Conservation (phyloP, 2,888 invertebrate genomes). For the Eulithis testata region DNA sequence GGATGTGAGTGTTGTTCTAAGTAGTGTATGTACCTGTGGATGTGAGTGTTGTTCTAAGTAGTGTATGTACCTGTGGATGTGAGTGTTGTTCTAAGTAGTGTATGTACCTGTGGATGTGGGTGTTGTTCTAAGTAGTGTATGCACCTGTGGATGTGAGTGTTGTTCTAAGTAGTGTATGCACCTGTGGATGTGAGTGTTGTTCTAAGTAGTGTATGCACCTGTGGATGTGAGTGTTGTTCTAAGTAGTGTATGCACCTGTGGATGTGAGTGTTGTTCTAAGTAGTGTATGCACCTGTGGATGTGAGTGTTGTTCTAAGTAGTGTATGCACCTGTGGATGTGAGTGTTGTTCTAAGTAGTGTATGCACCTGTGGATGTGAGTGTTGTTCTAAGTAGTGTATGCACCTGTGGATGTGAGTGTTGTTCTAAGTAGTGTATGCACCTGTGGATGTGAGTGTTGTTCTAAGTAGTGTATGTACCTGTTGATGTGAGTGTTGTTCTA, state of each 20-base stretch:
- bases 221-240: slow-evolving; percentile 95
- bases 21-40: slow-evolving; percentile 91
- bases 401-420: slow-evolving; percentile 93
- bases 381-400: slow-evolving; percentile 96
- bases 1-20: slow-evolving; percentile 96
- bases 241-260: slow-evolving; percentile 92
- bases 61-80: slow-evolving; percentile 91
- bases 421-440: slow-evolving; percentile 93
- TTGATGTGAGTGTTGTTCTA: too few species aligned
- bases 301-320: slow-evolving; percentile 96
- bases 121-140: slow-evolving; percentile 97
- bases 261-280: slow-evolving; percentile 96
- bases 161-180: slow-evolving; percentile 94
- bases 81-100: slow-evolving; percentile 97
- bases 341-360: slow-evolving; percentile 96
- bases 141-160: slow-evolving; percentile 92
- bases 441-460: slow-evolving; percentile 95
- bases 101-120: slow-evolving; percentile 91
- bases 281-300: slow-evolving; percentile 92
- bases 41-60: slow-evolving; percentile 98
- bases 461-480: slow-evolving; percentile 98
- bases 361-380: slow-evolving; percentile 93
- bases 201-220: slow-evolving; percentile 92
- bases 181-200: slow-evolving; percentile 94
- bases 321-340: slow-evolving; percentile 92